A percentile compares a stretch with the other conserved stretches of the same genome.
Evolutionary conservation across 1,140 invertebrate species (phyloP).

Genomic region (Oreohelix idahoensis): DNA sequence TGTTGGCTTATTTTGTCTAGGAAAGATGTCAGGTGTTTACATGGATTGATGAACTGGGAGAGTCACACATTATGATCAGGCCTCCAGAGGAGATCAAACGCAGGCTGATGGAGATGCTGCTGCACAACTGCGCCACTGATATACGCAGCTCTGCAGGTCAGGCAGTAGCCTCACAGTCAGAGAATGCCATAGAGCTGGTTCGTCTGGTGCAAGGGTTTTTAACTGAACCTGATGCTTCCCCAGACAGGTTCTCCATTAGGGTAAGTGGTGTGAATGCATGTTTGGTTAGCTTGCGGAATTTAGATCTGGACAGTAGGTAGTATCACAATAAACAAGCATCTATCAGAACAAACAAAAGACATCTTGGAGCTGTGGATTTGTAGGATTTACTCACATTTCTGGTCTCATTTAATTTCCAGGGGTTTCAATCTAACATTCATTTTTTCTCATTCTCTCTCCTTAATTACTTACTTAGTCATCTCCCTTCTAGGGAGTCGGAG

Average conservation of each 20-base stretch:
- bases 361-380: too few relatives aligned
- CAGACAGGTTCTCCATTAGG: conserved; percentile 74
- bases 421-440: too few relatives aligned
- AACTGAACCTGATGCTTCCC: conserved; percentile 74
- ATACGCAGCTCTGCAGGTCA: conserved; percentile 75
- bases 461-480: too few relatives aligned
- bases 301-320: too few relatives aligned
- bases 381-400: too few relatives aligned
- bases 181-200: conserved; percentile 78
- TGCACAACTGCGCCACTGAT: conserved; percentile 77
- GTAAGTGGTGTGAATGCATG: conserved; percentile 46
- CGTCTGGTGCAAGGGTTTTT: conserved; percentile 78
- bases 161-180: conserved; percentile 58
- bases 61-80: conserved; percentile 77
- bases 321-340: too few relatives aligned
- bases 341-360: too few relatives aligned
- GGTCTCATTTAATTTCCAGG: too few relatives aligned
- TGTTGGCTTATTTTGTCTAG: conserved; percentile 65
- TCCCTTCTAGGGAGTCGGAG: too few relatives aligned
- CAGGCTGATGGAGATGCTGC: conserved; percentile 78
- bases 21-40: conserved; percentile 79
- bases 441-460: too few relatives aligned
- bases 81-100: conserved; percentile 77
- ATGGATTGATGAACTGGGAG: conserved; percentile 77
- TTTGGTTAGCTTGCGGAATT: too few relatives aligned